phyloP scores from a whole-genome alignment of 2,888 invertebrate genomes.

The Lasioglossum oenotherae region DNA sequence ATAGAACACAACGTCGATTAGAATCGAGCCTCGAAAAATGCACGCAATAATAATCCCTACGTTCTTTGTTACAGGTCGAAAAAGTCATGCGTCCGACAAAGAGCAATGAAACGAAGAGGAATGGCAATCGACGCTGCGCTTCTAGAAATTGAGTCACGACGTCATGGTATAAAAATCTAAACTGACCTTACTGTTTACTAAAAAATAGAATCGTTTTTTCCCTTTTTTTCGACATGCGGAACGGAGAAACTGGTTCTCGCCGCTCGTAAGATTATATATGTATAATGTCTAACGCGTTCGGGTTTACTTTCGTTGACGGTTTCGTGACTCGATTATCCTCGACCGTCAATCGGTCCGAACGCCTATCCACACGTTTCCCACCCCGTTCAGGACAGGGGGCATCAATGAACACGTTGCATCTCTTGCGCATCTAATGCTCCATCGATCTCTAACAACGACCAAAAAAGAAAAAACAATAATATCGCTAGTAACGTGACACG shows the following conservation, averaged over 20 bases:
- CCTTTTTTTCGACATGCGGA: not conserved
- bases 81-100: constrained; percentile 24
- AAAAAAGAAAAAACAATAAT: constrained; percentile 59
- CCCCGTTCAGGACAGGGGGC: not conserved
- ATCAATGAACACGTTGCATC: constrained; percentile 42
- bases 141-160: constrained; percentile 63
- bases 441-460: constrained; percentile 46
- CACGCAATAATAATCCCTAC: constrained; percentile 50
- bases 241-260: not conserved
- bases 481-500: constrained; percentile 65
- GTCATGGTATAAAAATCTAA: constrained; percentile 82
- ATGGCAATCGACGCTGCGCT: constrained; percentile 49
- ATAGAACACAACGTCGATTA: constrained; percentile 17
- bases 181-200: constrained; percentile 80
- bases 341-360: constrained; percentile 61
- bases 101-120: constrained; percentile 43
- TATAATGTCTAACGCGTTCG: constrained; percentile 53
- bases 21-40: constrained; percentile 29
- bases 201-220: constrained; percentile 76
- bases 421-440: constrained; percentile 39
- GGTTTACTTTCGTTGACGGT: constrained; percentile 68
- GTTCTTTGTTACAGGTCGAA: constrained; percentile 48
- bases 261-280: not conserved
- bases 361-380: constrained; percentile 20
- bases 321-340: constrained; percentile 63